Conservation (phyloP, 1,140 invertebrate genomes). For the Drosophila sucinea region DNA sequence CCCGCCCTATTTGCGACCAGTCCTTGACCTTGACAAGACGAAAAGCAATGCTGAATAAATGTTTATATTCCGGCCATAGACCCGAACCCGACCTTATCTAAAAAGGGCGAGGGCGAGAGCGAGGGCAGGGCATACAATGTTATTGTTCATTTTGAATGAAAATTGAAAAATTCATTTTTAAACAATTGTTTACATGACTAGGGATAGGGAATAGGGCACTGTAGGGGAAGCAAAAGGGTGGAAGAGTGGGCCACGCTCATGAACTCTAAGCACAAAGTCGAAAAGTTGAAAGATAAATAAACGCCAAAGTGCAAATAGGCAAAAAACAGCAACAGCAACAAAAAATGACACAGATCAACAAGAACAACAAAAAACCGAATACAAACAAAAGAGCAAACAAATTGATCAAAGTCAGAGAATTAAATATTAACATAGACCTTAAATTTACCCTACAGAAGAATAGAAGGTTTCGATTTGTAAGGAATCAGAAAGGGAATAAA, state of each 20-base stretch:
- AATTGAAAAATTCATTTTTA: constrained; percentile 78
- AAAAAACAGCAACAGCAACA: constrained; percentile 39
- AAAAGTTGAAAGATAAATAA: constrained; percentile 78
- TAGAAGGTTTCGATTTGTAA: too few relatives aligned
- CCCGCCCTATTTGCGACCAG: constrained; percentile 26
- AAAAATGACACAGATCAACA: constrained; percentile 53
- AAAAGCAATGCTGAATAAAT: constrained; percentile 9
- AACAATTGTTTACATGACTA: constrained; percentile 68
- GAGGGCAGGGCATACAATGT: constrained; percentile 16
- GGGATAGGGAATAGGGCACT: neutral
- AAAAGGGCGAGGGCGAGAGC: too few relatives aligned
- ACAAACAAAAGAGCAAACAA: constrained; percentile 31
- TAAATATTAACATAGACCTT: neutral
- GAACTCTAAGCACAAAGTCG: constrained; percentile 71
- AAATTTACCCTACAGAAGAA: neutral
- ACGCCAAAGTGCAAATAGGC: constrained; percentile 67
- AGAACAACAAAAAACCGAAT: constrained; percentile 40
- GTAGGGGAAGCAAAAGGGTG: too few relatives aligned
- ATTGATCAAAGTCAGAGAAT: neutral
- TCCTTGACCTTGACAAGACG: constrained; percentile 47
- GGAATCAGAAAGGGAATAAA: too few relatives aligned
- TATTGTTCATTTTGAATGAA: constrained; percentile 59
- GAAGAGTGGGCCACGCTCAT: constrained; percentile 32
- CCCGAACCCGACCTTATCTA: constrained; percentile 6
- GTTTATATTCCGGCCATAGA: constrained; percentile 23